Percentiles rank a stretch among this genome's conserved stretches.
Conservation (phyloP, 2,888 invertebrate species). For the Amblyjoppa fuscipennis region DNA sequence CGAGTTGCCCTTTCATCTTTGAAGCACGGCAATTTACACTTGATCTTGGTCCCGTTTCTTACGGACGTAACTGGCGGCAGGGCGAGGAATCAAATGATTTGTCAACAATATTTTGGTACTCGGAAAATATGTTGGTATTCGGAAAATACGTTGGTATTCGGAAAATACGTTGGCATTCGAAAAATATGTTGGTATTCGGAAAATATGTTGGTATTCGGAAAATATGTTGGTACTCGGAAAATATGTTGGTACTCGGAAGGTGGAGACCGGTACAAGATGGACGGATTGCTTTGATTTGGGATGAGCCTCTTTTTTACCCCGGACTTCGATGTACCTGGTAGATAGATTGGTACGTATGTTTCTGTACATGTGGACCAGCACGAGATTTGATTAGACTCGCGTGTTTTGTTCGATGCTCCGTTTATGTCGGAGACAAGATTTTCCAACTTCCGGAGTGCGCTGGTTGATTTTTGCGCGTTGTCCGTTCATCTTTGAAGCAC, state of each 20-base stretch:
- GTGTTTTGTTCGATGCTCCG: slow-evolving; percentile 48
- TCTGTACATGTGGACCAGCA: slow-evolving; percentile 63
- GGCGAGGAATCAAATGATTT: neutral
- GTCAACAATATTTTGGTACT: too few species aligned
- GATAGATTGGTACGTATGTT: neutral
- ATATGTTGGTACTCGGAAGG: too few species aligned
- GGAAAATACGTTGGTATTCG: too few species aligned
- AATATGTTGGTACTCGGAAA: too few species aligned
- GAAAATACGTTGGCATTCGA: too few species aligned
- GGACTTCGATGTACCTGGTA: too few species aligned
- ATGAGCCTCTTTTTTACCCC: too few species aligned
- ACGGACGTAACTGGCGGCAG: neutral
- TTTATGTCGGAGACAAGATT: slow-evolving; percentile 30
- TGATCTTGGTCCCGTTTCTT: neutral
- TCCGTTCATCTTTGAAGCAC: neutral
- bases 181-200: too few species aligned
- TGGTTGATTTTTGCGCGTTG: neutral
- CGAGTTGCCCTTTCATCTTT: slow-evolving; percentile 1
- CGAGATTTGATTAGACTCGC: slow-evolving; percentile 84
- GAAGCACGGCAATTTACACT: neutral
- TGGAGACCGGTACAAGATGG: too few species aligned
- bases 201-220: too few species aligned
- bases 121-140: too few species aligned
- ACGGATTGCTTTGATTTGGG: too few species aligned
- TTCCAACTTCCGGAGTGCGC: neutral